phyloP scores from a whole-genome alignment of 2,113 vertebrate species.

The Oryzias woworae region DNA sequence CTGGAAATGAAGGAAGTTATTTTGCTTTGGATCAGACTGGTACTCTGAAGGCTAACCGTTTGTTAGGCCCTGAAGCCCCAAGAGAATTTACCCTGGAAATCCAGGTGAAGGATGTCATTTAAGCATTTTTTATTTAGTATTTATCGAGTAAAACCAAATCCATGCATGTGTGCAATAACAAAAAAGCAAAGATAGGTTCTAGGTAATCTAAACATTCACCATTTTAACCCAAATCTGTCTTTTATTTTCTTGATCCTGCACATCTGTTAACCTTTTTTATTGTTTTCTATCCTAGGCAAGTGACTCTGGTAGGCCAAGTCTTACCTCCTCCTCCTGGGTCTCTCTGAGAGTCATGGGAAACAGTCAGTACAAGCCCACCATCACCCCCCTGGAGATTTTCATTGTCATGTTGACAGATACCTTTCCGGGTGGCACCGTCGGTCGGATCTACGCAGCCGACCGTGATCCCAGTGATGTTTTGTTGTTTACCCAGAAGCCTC shows the following conservation, averaged over 20 bases:
- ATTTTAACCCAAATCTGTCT: no score
- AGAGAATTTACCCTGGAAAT: constrained; percentile 88
- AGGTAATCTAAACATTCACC: no score
- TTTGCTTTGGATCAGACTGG: constrained; percentile 87
- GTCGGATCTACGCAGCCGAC: constrained; percentile 90
- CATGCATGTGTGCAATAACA: no score
- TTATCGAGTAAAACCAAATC: no score
- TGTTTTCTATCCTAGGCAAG: constrained; percentile 75
- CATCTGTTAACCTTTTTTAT: not conserved
- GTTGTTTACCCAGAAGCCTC: constrained; percentile 84
- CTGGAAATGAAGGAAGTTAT: constrained; percentile 87
- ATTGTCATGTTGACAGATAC: constrained; percentile 91
- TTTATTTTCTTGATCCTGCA: no score
- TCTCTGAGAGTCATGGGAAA: constrained; percentile 90
- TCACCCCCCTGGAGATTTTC: constrained; percentile 90
- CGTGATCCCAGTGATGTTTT: constrained; percentile 89
- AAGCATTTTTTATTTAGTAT: no score
- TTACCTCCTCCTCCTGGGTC: constrained; percentile 84
- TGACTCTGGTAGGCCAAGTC: constrained; percentile 90
- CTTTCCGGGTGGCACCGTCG: constrained; percentile 91
- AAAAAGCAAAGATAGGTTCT: no score
- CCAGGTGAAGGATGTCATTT: constrained; percentile 77
- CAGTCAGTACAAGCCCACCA: constrained; percentile 89
- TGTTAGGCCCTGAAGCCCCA: constrained; percentile 82
- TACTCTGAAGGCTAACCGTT: constrained; percentile 82